A percentile compares a stretch with the other conserved stretches of the same genome.
Evolutionary conservation across 2,888 invertebrate genomes (phyloP).

Genomic region (Apodemia zela): DNA sequence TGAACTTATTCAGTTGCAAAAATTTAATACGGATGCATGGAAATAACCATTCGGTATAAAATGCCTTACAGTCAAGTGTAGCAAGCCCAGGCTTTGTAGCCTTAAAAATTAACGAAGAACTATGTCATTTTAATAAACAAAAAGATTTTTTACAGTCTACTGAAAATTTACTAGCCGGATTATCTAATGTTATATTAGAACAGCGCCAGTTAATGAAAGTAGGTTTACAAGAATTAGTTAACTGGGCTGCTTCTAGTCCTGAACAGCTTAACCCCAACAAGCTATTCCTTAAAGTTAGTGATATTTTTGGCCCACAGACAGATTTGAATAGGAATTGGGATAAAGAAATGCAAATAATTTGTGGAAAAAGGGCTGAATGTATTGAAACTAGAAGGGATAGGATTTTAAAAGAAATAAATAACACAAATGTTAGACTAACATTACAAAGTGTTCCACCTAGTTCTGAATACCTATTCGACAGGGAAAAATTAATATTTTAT

Average conservation of each 20-base stretch:
- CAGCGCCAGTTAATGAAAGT: constrained; percentile 13
- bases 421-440: constrained; percentile 2
- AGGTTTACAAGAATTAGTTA: constrained; percentile 12
- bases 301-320: constrained; percentile 15
- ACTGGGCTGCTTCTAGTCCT: constrained; percentile 14
- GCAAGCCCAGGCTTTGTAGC: constrained; percentile 10
- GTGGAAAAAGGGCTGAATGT: constrained; percentile 21
- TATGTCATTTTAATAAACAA: constrained; percentile 7
- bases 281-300: constrained; percentile 14
- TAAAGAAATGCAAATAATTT: constrained; percentile 18
- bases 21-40: constrained; percentile 16
- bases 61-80: neutral
- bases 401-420: constrained; percentile 21
- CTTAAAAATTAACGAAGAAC: constrained; percentile 18
- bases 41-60: constrained; percentile 18
- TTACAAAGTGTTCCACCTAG: constrained; percentile 16
- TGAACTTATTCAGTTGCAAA: neutral
- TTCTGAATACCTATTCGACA: constrained; percentile 16
- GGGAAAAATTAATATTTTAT: constrained; percentile 8
- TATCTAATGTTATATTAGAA: constrained; percentile 13
- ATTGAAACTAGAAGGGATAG: constrained; percentile 20
- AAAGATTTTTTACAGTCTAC: constrained; percentile 16
- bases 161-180: constrained; percentile 10
- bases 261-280: neutral
- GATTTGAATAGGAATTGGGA: constrained; percentile 14